Base-by-base conservation (phyloP, 2,797 vertebrate genomes). In the Podargus strigoides region DNA sequence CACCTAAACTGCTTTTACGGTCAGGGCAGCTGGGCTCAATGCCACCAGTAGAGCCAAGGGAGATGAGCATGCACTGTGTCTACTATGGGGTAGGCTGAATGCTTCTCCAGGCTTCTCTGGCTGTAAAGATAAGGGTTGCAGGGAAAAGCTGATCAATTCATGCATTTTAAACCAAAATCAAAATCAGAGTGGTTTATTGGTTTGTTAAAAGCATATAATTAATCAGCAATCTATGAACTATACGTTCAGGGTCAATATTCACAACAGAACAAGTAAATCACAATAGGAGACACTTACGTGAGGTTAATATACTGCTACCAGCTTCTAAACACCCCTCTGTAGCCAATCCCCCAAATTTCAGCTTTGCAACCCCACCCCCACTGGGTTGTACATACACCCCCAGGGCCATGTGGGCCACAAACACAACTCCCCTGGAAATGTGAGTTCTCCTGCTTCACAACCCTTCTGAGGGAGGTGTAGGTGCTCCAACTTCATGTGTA, bases 61-160 rank as follows among this genome's bases (percentile, higher is more conserved):
- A 73, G 16, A 32, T 20, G 5, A 75, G 19, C 28, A 30, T 7
- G 7, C 15, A 12, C 14, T 9, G 12, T 3, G 1, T 28, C 30
- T 70, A 1, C 34, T 37, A 9, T 0, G 0, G 12, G 9, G 14
- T 68, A 32, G 23, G 19, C 17, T 0, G 0, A 39, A 30, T n/a
- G 10, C 12, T 81, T 68, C 49, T 79, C 58, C 42, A 66, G 47
- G 58, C 12, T 85, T 70, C 46, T 72, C 46, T 74, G 41, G 15
- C 14, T 53, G 9, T 46, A 44, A 83, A 81, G 49, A 56, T 28
- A 76, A 68, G 3, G 8, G 3, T 9, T 66, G 18, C 70, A 81
- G 18, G 15, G 39, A 56, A 56, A 74, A 92, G 32, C 0, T 4
- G 19, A 37, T 56, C 5, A 69, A 22, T 64, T 85, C 0, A 58